phyloP scores from a whole-genome alignment of 2,888 invertebrate species.

The Euplagia quadripunctaria region DNA sequence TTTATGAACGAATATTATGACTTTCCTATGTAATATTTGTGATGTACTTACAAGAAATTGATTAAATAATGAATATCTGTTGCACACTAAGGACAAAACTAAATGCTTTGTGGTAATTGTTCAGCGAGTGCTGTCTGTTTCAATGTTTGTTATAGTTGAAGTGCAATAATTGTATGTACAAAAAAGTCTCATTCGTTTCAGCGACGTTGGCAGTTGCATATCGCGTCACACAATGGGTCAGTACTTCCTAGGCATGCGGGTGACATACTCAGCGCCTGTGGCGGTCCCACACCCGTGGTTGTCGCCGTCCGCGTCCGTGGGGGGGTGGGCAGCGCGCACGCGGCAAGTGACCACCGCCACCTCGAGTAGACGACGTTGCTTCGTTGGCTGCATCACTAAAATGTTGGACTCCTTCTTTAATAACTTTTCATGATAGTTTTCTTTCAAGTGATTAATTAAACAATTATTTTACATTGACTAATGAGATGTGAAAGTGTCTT shows the following conservation, averaged over 20 bases:
- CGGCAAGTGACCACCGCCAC: conserved; percentile 19
- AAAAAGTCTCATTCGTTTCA: conserved; percentile 25
- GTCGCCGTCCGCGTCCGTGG: not conserved
- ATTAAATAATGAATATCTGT: conserved; percentile 19
- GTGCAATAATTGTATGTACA: not conserved
- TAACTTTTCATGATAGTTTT: conserved; percentile 59
- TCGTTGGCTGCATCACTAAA: conserved; percentile 71
- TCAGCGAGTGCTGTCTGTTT: not conserved
- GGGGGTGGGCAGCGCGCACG: not conserved
- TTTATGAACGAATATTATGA: not conserved
- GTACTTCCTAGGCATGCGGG: conserved; percentile 24
- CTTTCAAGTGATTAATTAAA: not conserved
- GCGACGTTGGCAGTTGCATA: conserved; percentile 24
- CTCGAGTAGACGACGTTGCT: conserved; percentile 55
- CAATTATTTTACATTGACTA: not conserved
- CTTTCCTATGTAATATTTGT: not conserved
- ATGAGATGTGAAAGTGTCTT: not conserved
- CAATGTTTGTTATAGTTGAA: not conserved
- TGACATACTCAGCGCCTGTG: conserved; percentile 14
- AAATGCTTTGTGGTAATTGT: conserved; percentile 17
- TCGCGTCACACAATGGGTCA: conserved; percentile 19
- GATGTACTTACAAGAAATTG: not conserved
- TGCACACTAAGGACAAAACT: conserved; percentile 14
- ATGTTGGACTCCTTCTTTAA: conserved; percentile 76
- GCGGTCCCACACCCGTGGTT: not conserved